Conservation (phyloP, 2,888 invertebrate species). For the Ditula angustiorana region DNA sequence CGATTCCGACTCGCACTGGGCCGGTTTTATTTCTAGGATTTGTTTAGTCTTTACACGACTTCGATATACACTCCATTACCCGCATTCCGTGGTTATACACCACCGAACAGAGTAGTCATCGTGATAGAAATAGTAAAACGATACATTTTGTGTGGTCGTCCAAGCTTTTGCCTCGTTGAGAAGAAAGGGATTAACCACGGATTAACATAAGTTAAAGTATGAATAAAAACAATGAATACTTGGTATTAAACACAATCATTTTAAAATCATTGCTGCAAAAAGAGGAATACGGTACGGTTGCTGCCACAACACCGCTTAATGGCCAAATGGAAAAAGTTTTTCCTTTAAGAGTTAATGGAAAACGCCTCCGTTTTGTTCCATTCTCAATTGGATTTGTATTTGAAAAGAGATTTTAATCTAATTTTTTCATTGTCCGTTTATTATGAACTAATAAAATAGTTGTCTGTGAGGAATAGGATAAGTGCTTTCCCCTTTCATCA, state of each 20-base stretch:
- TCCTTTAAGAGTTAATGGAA: conserved; percentile 30
- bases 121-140: no score
- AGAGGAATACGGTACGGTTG: conserved; percentile 12
- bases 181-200: neutral
- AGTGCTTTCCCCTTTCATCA: neutral
- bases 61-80: no score
- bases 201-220: neutral
- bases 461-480: neutral
- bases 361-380: conserved; percentile 27
- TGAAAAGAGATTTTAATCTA: conserved; percentile 11
- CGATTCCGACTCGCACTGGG: no score
- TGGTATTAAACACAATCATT: neutral
- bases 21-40: no score
- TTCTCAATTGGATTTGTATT: conserved; percentile 22
- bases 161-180: no score
- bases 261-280: conserved; percentile 2
- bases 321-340: conserved; percentile 31
- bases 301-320: conserved; percentile 28
- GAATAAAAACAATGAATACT: neutral
- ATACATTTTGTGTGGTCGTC: no score
- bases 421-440: neutral
- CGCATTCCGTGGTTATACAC: no score
- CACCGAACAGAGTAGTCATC: no score
- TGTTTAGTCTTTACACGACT: no score
- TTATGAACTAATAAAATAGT: neutral